phyloP scores from a whole-genome alignment of 2,888 invertebrate genomes.

The Nomada ferruginata region DNA sequence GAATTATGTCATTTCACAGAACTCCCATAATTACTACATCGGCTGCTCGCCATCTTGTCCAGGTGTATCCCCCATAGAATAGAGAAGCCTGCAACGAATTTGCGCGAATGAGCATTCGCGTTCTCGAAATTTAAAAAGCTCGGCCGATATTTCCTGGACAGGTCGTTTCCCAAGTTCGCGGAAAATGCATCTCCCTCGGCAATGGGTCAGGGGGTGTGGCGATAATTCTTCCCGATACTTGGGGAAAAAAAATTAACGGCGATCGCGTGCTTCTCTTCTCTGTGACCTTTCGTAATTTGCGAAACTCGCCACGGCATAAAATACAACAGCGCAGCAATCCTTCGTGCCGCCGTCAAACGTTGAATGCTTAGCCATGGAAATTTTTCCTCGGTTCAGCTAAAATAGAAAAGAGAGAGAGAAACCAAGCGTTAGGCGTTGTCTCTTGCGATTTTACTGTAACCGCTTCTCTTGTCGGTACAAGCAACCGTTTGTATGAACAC shows the following conservation, averaged over 20 bases:
- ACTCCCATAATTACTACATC: conserved; percentile 39
- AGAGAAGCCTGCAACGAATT: neutral
- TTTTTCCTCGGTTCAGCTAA: too few species aligned
- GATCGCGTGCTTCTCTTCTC: conserved; percentile 27
- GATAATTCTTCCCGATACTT: conserved; percentile 27
- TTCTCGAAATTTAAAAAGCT: neutral
- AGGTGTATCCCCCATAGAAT: conserved; percentile 10
- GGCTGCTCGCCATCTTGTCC: neutral
- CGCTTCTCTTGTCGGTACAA: neutral
- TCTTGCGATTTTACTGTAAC: too few species aligned
- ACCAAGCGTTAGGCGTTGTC: neutral
- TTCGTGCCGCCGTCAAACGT: neutral
- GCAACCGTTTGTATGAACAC: neutral
- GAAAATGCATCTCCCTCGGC: conserved; percentile 4
- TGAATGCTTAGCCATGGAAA: neutral
- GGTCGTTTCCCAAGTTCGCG: conserved; percentile 2
- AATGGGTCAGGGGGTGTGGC: conserved; percentile 42
- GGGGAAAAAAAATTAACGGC: conserved; percentile 2
- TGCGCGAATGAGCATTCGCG: conserved; percentile 10
- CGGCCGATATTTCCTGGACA: neutral
- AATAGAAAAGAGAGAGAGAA: neutral
- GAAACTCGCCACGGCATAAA: neutral
- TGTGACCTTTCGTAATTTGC: conserved; percentile 19
- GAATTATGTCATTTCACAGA: conserved; percentile 60
- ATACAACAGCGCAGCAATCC: neutral